These are phyloP conservation scores for Microcebus tavaratra DNA, from an alignment of 2,113 vertebrate species.

Conservation along the genomic window DNA sequence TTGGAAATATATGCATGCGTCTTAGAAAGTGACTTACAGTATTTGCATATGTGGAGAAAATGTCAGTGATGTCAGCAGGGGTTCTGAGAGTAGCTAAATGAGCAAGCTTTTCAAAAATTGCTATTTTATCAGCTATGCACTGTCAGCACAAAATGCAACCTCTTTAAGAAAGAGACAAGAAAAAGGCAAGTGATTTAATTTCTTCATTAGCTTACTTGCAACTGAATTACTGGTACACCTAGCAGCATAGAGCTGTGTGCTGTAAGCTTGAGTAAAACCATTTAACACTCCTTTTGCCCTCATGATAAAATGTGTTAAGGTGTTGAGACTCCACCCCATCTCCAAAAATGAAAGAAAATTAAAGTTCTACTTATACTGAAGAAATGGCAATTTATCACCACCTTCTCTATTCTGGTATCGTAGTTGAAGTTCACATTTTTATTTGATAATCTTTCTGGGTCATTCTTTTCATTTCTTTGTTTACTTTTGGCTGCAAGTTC, in stretches of 20 bases:
- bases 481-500: constrained; percentile 43
- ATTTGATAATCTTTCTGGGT: constrained; percentile 18
- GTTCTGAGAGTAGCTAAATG: constrained; percentile 77
- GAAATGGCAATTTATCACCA: constrained; percentile 10
- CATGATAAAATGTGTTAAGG: constrained; percentile 15
- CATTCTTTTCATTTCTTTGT: constrained; percentile 43
- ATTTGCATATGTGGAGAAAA: constrained; percentile 78
- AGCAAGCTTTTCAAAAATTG: constrained; percentile 77
- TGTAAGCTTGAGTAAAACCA: constrained; percentile 50
- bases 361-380: background rate
- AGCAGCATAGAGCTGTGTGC: constrained; percentile 3
- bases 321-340: background rate
- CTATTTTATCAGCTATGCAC: constrained; percentile 73
- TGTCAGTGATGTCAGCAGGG: constrained; percentile 78
- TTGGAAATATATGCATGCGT: constrained; percentile 73
- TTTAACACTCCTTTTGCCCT: background rate
- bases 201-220: constrained; percentile 78
- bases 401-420: background rate
- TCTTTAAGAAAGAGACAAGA: constrained; percentile 77
- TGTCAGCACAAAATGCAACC: constrained; percentile 73
- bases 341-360: constrained; percentile 35
- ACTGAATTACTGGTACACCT: constrained; percentile 69
- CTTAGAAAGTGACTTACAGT: constrained; percentile 73
- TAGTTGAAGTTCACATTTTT: constrained; percentile 1
- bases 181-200: constrained; percentile 82